Evolutionary conservation across 2,797 vertebrate genomes (phyloP).

Genomic region (Enteromius paludinosus): DNA sequence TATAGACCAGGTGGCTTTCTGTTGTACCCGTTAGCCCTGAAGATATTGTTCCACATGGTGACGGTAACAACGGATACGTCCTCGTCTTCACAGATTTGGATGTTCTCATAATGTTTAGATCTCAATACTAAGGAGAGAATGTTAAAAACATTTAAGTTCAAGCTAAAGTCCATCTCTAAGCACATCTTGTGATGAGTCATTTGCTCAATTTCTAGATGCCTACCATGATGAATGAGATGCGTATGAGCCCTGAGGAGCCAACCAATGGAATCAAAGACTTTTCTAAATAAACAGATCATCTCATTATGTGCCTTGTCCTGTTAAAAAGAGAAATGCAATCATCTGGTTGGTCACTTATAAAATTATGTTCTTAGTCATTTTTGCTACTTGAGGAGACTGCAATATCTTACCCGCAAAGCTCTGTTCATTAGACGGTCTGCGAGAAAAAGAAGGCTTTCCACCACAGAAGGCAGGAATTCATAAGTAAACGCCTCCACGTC

Average conservation of each 20-base stretch:
- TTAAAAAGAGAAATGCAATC: not conserved
- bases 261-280: slow-evolving; percentile 83
- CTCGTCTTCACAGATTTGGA: slow-evolving; percentile 86
- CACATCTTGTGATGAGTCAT: not conserved
- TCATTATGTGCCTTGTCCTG: slow-evolving; percentile 81
- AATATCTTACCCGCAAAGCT: slow-evolving; percentile 58
- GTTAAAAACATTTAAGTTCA: not conserved
- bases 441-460: slow-evolving; percentile 83
- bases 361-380: too few relatives aligned
- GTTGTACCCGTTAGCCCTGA: slow-evolving; percentile 82
- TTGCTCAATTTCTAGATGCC: not conserved
- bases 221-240: slow-evolving; percentile 80
- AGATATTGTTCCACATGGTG: slow-evolving; percentile 82
- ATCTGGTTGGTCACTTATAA: not conserved
- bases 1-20: not conserved
- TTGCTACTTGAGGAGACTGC: too few relatives aligned
- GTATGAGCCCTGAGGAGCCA: slow-evolving; percentile 82
- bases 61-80: slow-evolving; percentile 78
- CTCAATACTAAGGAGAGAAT: slow-evolving; percentile 79
- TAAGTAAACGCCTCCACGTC: slow-evolving; percentile 81
- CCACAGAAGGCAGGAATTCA: slow-evolving; percentile 85
- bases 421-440: slow-evolving; percentile 77
- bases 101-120: slow-evolving; percentile 83
- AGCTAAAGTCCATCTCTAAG: not conserved
- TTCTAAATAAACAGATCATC: slow-evolving; percentile 78